These are phyloP conservation scores for Acrocephalus arundinaceus DNA, from an alignment of 2,113 vertebrate genomes.

Conservation along the genomic window DNA sequence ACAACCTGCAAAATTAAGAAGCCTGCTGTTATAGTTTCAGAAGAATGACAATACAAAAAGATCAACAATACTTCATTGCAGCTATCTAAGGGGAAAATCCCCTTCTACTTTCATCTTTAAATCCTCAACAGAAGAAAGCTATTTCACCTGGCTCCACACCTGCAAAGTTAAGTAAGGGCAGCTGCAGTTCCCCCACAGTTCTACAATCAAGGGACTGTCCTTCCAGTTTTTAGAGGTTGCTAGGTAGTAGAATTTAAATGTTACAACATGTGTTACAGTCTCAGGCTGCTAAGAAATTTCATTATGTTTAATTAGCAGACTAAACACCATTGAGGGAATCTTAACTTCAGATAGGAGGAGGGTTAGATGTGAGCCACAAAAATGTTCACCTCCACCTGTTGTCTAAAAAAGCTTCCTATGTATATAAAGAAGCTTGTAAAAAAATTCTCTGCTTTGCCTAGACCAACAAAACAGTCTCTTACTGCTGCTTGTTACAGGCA, in stretches of 20 bases:
- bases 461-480: not conserved
- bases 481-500: not conserved
- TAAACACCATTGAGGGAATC: not conserved
- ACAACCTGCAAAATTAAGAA: conserved; percentile 2
- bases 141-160: conserved; percentile 14
- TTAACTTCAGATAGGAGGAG: not conserved
- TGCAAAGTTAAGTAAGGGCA: not conserved
- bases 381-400: not conserved
- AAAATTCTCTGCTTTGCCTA: not conserved
- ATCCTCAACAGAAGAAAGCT: conserved; percentile 4
- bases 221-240: not conserved
- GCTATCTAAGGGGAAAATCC: conserved; percentile 40
- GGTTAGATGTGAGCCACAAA: not conserved
- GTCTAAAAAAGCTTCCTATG: not conserved
- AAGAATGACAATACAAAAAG: conserved; percentile 6
- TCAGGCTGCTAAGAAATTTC: not conserved
- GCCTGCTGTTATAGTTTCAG: not conserved
- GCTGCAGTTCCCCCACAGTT: not conserved
- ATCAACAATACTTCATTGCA: not conserved
- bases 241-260: not conserved
- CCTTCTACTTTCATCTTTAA: conserved; percentile 59
- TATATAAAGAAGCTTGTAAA: not conserved
- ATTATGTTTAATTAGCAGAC: not conserved
- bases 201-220: not conserved
- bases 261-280: not conserved